These are phyloP conservation scores for Gavialis gangeticus DNA, from an alignment of 2,113 vertebrate species.

Conservation along the genomic window DNA sequence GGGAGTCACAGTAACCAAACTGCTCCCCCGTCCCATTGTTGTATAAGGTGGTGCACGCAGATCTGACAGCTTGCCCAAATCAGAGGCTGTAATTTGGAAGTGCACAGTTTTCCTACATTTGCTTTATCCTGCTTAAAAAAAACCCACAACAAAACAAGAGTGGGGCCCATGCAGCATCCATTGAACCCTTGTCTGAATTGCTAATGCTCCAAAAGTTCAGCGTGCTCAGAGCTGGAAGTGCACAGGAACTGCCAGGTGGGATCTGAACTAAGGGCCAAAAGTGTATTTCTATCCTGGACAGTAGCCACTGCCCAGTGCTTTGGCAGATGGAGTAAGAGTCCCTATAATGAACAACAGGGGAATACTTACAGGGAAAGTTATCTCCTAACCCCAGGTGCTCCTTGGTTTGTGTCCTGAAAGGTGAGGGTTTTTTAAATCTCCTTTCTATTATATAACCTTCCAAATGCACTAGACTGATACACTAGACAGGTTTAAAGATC, in stretches of 20 bases:
- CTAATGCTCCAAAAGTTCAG: fast-evolving
- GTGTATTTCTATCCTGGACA: neutral
- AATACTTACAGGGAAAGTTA: fast-evolving
- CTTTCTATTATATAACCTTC: neutral
- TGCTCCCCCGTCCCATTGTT: no score
- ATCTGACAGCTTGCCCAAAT: neutral
- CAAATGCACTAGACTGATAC: neutral
- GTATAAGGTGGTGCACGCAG: no score
- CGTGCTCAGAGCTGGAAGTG: fast-evolving
- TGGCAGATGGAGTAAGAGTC: neutral
- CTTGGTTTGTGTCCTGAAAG: neutral
- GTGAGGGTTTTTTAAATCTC: neutral
- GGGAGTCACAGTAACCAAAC: no score
- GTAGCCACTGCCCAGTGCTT: fast-evolving
- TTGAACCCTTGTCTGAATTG: neutral
- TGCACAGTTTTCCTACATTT: neutral
- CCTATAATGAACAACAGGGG: neutral
- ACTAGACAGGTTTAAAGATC: neutral
- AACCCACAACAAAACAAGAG: neutral
- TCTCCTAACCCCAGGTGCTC: neutral
- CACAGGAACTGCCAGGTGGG: neutral
- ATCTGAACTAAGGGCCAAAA: neutral
- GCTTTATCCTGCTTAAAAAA: neutral
- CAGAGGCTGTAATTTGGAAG: neutral
- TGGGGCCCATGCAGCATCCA: neutral